phyloP scores from a whole-genome alignment of 2,888 invertebrate species.

The Agrochola circellaris region DNA sequence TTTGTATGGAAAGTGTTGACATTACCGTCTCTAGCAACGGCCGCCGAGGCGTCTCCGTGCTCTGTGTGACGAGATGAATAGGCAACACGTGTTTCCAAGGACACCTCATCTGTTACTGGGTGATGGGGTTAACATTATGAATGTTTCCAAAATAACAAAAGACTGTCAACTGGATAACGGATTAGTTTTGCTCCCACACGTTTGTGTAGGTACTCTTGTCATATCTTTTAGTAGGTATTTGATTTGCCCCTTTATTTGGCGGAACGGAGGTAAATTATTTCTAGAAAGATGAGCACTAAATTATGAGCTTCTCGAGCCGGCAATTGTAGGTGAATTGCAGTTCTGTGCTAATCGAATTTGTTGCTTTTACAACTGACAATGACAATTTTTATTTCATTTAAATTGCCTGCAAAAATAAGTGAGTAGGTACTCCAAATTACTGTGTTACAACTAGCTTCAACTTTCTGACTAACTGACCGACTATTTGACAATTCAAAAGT shows the following conservation, averaged over 20 bases:
- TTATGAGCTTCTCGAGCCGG: background rate
- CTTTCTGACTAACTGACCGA: too few relatives aligned
- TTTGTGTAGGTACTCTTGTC: background rate
- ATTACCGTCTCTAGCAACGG: background rate
- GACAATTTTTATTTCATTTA: too few relatives aligned
- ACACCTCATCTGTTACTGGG: conserved; percentile 25
- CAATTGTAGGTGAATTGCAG: background rate
- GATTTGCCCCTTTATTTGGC: too few relatives aligned
- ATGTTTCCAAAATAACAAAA: conserved; percentile 38
- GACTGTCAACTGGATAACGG: conserved; percentile 21
- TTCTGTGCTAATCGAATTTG: background rate
- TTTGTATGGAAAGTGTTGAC: background rate
- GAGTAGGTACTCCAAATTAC: too few relatives aligned
- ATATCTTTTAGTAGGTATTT: background rate
- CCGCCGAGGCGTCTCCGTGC: background rate
- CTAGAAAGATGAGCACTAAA: background rate
- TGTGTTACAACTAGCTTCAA: background rate
- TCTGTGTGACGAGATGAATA: conserved; percentile 18
- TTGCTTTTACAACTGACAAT: background rate
- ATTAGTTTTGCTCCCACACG: background rate
- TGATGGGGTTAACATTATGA: conserved; percentile 16
- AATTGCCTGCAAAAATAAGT: background rate
- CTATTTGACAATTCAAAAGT: too few relatives aligned
- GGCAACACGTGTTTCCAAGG: conserved; percentile 31
- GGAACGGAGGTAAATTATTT: too few relatives aligned